phyloP scores from a whole-genome alignment of 2,113 vertebrate species.

The Ptyas mucosa region DNA sequence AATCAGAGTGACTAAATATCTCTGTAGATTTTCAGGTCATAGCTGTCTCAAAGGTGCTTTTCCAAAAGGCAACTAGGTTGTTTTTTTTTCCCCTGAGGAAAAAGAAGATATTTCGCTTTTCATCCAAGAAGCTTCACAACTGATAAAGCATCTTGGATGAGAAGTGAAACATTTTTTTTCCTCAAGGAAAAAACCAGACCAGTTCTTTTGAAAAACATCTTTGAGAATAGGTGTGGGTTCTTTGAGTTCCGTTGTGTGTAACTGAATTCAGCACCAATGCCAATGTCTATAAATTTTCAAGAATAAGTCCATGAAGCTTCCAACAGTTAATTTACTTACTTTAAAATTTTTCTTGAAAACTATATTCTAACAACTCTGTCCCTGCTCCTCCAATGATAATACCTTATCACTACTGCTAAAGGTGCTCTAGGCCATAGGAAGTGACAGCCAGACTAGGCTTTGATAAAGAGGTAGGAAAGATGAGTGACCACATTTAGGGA shows the following conservation, averaged over 20 bases:
- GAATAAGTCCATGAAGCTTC: not conserved
- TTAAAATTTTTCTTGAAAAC: not conserved
- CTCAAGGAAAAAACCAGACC: not conserved
- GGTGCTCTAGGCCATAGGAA: not conserved
- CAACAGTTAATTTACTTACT: not conserved
- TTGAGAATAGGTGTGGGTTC: not conserved
- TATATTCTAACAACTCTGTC: not conserved
- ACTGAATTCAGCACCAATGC: not conserved
- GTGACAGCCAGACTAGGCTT: not conserved
- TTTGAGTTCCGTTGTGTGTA: not conserved
- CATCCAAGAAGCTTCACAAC: too few relatives aligned
- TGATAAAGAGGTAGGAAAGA: not conserved
- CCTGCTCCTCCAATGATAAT: not conserved
- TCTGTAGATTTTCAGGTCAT: not conserved
- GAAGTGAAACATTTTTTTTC: not conserved
- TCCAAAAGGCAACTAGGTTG: not conserved
- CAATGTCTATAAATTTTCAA: not conserved
- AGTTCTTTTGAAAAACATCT: not conserved
- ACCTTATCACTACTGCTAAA: not conserved
- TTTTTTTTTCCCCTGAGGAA: not conserved
- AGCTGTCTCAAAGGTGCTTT: not conserved
- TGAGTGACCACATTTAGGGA: not conserved
- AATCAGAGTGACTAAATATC: not conserved
- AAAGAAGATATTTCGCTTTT: not conserved
- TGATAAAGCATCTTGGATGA: not conserved